These are phyloP conservation scores for Hylaeus anthracinus DNA, from an alignment of 1,140 invertebrate species.

Conservation along the genomic window DNA sequence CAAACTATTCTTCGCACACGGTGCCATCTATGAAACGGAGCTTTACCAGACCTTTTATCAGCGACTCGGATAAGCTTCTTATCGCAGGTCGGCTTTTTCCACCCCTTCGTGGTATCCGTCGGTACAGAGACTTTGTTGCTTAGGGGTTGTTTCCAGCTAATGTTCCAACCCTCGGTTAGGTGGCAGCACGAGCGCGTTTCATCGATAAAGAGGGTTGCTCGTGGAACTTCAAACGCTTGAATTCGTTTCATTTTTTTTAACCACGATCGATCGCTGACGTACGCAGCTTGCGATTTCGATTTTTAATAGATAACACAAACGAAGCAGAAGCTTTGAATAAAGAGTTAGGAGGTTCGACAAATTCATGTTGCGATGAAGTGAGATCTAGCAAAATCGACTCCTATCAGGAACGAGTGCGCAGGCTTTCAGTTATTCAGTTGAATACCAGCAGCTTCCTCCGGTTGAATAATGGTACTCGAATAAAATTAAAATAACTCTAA, in stretches of 20 bases:
- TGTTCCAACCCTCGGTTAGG: constrained; percentile 48
- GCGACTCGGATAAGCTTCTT: constrained; percentile 12
- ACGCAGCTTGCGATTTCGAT: too few species aligned
- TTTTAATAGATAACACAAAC: too few species aligned
- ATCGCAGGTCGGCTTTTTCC: constrained; percentile 21
- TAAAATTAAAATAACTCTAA: not conserved
- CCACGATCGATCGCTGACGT: too few species aligned
- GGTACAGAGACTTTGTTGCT: constrained; percentile 37
- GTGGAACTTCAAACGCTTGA: not conserved
- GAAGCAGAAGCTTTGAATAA: too few species aligned
- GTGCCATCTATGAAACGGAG: constrained; percentile 31
- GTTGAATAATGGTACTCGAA: not conserved
- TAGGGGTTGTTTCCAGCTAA: constrained; percentile 5
- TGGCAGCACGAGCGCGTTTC: constrained; percentile 34
- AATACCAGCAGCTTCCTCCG: not conserved
- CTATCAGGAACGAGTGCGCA: not conserved
- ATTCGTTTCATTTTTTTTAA: not conserved
- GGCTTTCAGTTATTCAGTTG: not conserved
- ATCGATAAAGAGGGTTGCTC: constrained; percentile 24
- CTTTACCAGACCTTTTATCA: not conserved
- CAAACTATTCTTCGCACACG: not conserved
- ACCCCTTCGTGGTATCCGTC: constrained; percentile 8
- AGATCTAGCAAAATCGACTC: not conserved
- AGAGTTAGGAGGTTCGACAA: too few species aligned
- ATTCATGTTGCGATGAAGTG: not conserved